phyloP scores from a whole-genome alignment of 2,113 vertebrate species.

The Tursiops truncatus region DNA sequence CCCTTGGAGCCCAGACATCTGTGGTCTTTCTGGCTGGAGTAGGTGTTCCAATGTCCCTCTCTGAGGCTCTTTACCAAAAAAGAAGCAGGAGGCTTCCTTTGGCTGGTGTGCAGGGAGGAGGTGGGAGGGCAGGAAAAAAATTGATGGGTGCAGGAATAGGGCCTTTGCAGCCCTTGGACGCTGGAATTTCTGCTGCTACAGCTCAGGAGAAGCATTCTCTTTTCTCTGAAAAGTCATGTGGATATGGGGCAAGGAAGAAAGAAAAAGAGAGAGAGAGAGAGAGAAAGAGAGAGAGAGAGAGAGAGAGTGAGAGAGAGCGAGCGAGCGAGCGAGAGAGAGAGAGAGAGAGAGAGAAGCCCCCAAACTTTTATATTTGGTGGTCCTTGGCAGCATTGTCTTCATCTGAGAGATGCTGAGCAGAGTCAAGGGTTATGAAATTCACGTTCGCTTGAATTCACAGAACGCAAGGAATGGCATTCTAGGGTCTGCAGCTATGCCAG shows the following conservation, averaged over 20 bases:
- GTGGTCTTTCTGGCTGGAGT: neutral
- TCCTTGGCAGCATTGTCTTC: neutral
- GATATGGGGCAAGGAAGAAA: neutral
- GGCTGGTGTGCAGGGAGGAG: neutral
- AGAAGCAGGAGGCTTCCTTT: neutral
- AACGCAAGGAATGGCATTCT: neutral
- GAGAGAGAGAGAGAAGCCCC: neutral
- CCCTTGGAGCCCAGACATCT: neutral
- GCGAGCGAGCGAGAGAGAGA: too few relatives aligned
- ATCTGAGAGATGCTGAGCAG: neutral
- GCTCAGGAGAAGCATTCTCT: neutral
- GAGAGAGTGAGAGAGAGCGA: too few relatives aligned
- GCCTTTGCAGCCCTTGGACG: neutral
- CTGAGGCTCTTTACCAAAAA: neutral
- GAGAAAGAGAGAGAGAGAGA: too few relatives aligned
- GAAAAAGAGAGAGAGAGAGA: neutral
- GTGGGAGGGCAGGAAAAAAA: neutral
- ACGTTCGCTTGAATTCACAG: neutral
- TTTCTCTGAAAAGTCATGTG: neutral
- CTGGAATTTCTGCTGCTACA: neutral
- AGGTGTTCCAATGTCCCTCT: neutral
- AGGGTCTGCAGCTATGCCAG: neutral
- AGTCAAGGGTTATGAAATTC: neutral
- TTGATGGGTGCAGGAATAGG: neutral
- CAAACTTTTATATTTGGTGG: neutral